A percentile compares a stretch with the other conserved stretches of the same genome.
These are phyloP conservation scores for Drosophila nasuta DNA, from an alignment of 1,140 invertebrate species.

Conservation along the genomic window DNA sequence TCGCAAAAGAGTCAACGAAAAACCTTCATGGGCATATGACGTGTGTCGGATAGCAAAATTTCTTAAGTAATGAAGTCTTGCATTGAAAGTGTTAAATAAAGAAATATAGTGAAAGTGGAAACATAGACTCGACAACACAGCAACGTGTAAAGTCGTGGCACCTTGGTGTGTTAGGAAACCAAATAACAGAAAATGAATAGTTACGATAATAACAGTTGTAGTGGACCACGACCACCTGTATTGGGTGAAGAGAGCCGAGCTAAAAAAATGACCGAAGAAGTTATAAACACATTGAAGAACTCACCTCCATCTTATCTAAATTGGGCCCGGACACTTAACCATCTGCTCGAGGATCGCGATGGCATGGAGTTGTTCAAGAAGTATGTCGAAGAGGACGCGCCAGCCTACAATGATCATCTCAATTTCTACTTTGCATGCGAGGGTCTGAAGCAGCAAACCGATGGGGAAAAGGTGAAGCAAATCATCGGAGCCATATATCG, in stretches of 20 bases:
- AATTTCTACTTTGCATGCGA: slow-evolving; percentile 97
- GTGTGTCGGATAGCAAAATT: too few species aligned
- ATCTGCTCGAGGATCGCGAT: slow-evolving; percentile 93
- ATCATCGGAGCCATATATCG: slow-evolving; percentile 93
- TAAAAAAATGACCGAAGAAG: slow-evolving; percentile 85
- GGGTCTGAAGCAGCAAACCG: slow-evolving; percentile 93
- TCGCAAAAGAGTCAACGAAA: too few species aligned
- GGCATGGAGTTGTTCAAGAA: slow-evolving; percentile 93
- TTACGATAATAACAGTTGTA: slow-evolving; percentile 85
- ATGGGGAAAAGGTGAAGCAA: slow-evolving; percentile 89
- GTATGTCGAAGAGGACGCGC: slow-evolving; percentile 93
- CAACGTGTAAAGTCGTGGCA: too few species aligned
- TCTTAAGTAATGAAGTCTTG: too few species aligned
- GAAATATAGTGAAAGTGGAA: too few species aligned
- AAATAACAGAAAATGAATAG: too few species aligned
- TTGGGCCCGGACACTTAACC: slow-evolving; percentile 93
- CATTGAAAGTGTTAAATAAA: too few species aligned
- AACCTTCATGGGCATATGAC: too few species aligned
- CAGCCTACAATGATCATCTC: slow-evolving; percentile 90
- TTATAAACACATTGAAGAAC: slow-evolving; percentile 85
- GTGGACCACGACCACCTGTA: slow-evolving; percentile 84
- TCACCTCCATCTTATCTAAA: slow-evolving; percentile 92
- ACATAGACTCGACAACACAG: too few species aligned
- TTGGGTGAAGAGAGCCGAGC: slow-evolving; percentile 84
- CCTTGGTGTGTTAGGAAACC: too few species aligned